Base-by-base conservation (phyloP, 2,797 vertebrate species). In the Ctenopoma multispine region DNA sequence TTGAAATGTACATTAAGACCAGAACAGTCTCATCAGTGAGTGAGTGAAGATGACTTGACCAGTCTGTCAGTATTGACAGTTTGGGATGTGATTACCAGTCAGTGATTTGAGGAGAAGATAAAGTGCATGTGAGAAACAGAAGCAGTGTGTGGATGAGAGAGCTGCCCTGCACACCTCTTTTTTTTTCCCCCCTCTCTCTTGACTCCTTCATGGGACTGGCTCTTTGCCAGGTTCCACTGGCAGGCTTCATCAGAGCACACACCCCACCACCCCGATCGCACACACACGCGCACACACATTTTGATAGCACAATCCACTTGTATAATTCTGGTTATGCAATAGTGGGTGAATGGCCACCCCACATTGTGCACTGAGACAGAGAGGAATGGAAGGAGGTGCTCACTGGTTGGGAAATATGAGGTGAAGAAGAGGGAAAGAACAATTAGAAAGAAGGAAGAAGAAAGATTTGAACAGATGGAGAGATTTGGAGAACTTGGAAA, bases 271-370 rank as follows among this genome's bases (percentile, higher is more conserved):
- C 29, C 29, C 7, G 29, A 31, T 31, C 57, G 58, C 66, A 67
- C 67, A 67, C 73, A 72, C 72, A 64, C 63, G 60, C 64, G 61
- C 75, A 83, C 69, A 77, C 82, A 82, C 59, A 76, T 59, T 82
- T 76, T 71, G 73, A 89, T 80, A 74, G 84, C 87, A 80, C 80
- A 87, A 66, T 78, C 82, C 84, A 79, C 88, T 92, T 91, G 90
- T 91, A 87, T 90, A 87, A 90, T 87, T 89, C 69, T 69, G 76
- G 88, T 94, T 93, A 92, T 77, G 91, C 90, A 93, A 93, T 88
- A 67, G 56, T 63, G 72, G 70, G 77, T 89, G 89, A 92, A 91
- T 84, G 81, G 88, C 78, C 71, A 81, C 82, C 85, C 79, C 54
- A 62, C 80, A 85, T 84, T 90, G 89, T 91, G 78, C 73, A 20